Evolutionary conservation across 1,140 invertebrate species (phyloP), one percentile per base, ranked within the genome.

Genomic region (Hyles vespertilio): DNA sequence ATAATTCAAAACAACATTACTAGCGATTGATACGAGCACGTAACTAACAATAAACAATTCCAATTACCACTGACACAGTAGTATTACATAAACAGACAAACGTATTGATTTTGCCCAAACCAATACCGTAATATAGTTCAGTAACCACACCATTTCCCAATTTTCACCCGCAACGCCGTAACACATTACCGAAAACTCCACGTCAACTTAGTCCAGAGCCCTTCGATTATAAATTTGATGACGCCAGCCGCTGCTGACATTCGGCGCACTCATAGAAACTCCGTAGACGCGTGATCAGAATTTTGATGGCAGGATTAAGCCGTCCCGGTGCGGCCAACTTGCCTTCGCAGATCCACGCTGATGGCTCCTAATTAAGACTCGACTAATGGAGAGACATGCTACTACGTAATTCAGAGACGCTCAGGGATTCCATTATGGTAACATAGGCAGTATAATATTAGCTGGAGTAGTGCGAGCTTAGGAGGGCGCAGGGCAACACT

Each of bases 181-280:
- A 40, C 36, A 40, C 36, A 40, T 40, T 40, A 40, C 36, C 36
- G 36, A 40, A 40, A 40, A 40, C 36, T 40, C 36, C 5, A 8
- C 8, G 8, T 40, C 36, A 40, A 40, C 36, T 54, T 43, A 12
- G 12, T 54, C 5, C 9, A 56, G 54, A 56, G 32, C 65, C 60
- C 52, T 63, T 70, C 63, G 45, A 68, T 66, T 74, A 68, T 70
- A 65, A 66, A 69, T 69, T 71, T 64, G 64, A 66, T 51, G 59
- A 58, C 50, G 44, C 9, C 56, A 56, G 32, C 57, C 49, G 56
- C 44, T 62, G 70, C 59, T 72, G 76, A 78, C 74, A 71, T 77
- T 77, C 70, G 67, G 67, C 65, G 67, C 67, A 72, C 75, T 79
- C 72, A 74, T 76, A 74, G 69, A 76, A 79, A 79, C 69, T 67